These are phyloP conservation scores for Macropis europaea DNA, from an alignment of 2,888 invertebrate species.

Conservation along the genomic window DNA sequence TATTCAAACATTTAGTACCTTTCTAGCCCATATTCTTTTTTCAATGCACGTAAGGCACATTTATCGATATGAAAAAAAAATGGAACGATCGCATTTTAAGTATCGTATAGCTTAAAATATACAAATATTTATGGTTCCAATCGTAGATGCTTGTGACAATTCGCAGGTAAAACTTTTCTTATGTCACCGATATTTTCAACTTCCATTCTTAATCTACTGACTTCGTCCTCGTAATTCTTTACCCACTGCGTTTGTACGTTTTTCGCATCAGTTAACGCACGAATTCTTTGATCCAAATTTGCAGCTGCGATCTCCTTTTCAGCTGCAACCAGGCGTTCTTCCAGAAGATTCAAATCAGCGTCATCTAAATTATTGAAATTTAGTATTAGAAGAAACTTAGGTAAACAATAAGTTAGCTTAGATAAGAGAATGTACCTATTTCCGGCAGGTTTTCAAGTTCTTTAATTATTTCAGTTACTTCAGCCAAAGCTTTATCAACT, in stretches of 20 bases:
- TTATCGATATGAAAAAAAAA: conserved; percentile 22
- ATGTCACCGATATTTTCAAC: conserved; percentile 92
- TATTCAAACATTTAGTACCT: not conserved
- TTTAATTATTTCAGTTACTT: conserved; percentile 88
- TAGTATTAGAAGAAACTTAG: not conserved
- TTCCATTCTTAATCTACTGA: conserved; percentile 86
- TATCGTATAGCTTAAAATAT: not conserved
- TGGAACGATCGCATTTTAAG: conserved; percentile 20
- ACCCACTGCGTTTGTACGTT: conserved; percentile 84
- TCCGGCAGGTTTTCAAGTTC: conserved; percentile 88
- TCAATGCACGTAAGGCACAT: conserved; percentile 38
- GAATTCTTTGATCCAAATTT: conserved; percentile 88
- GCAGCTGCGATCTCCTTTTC: conserved; percentile 87
- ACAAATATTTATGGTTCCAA: conserved; percentile 84
- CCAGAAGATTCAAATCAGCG: conserved; percentile 84
- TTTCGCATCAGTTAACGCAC: conserved; percentile 85
- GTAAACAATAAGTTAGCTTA: not conserved
- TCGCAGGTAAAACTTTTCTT: conserved; percentile 88
- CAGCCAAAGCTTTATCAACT: conserved; percentile 89
- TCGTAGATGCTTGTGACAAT: conserved; percentile 89
- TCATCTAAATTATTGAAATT: conserved; percentile 80
- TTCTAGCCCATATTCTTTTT: not conserved
- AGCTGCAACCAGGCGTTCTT: conserved; percentile 85
- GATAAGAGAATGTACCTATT: conserved; percentile 79
- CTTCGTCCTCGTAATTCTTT: conserved; percentile 89